Percentiles rank a stretch among this genome's conserved stretches.
phyloP scores from a whole-genome alignment of 2,888 invertebrate species.

The Rugalucina vietnamica region DNA sequence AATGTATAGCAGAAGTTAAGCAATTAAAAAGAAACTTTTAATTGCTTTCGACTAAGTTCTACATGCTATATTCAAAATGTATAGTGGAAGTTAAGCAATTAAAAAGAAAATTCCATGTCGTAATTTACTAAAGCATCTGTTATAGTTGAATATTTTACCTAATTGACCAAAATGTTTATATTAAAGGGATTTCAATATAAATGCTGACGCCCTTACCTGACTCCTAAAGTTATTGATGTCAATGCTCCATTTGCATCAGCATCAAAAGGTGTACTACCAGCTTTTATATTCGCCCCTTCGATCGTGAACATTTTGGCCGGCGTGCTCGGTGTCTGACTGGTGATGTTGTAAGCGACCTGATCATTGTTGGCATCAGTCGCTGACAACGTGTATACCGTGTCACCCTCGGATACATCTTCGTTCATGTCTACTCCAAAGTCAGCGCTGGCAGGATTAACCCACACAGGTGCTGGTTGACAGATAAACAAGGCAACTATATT shows the following conservation, averaged over 20 bases:
- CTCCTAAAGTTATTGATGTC: neutral
- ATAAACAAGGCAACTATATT: no score
- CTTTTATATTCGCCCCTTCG: slow-evolving; percentile 12
- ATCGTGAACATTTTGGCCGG: slow-evolving; percentile 22
- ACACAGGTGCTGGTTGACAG: slow-evolving; percentile 31
- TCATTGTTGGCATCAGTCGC: slow-evolving; percentile 3
- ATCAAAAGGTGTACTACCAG: slow-evolving; percentile 18
- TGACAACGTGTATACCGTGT: neutral
- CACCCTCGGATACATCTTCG: neutral
- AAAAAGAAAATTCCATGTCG: no score
- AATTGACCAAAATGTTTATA: no score
- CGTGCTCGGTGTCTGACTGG: slow-evolving; percentile 5
- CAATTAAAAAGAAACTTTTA: no score
- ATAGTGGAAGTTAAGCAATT: no score
- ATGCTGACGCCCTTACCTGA: no score
- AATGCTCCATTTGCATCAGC: neutral
- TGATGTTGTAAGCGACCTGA: neutral
- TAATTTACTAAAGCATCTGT: no score
- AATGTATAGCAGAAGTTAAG: no score
- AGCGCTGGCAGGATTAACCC: neutral
- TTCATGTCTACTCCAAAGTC: neutral
- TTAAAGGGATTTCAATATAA: no score
- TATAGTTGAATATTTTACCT: no score
- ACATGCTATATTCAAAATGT: no score
- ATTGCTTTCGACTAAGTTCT: no score